Evolutionary conservation across 2,113 vertebrate genomes (phyloP).

Genomic region (Brienomyrus longianalis): DNA sequence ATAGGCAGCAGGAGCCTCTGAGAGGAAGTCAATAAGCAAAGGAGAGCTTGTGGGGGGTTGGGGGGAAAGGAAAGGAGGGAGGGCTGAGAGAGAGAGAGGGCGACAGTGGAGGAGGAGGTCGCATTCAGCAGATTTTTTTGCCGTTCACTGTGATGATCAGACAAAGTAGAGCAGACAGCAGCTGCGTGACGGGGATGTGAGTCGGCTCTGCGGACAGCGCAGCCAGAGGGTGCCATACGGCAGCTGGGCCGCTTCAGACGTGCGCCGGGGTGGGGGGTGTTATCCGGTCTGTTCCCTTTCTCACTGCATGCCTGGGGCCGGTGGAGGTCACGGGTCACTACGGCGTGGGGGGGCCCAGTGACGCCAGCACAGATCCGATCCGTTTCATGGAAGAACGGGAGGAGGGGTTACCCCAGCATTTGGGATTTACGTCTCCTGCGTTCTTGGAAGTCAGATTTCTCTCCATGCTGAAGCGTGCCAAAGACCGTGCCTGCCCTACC

Average conservation of each 20-base stretch:
- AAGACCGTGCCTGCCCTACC: neutral
- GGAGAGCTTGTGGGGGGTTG: slow-evolving; percentile 11
- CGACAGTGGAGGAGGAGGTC: slow-evolving; percentile 14
- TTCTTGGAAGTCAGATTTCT: neutral
- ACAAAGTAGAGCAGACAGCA: neutral
- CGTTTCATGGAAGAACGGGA: neutral
- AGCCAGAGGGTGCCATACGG: neutral
- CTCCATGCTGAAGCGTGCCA: neutral
- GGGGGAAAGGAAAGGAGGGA: slow-evolving; percentile 28
- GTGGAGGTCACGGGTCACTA: neutral
- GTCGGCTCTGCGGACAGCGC: neutral
- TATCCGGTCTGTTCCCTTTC: neutral
- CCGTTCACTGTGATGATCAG: slow-evolving; percentile 27
- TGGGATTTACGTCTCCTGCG: neutral
- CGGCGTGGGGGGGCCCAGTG: neutral
- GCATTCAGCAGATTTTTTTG: slow-evolving; percentile 37
- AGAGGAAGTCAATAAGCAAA: slow-evolving; percentile 20
- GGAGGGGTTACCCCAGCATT: neutral
- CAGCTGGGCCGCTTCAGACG: neutral
- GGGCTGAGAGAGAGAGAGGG: slow-evolving; percentile 20
- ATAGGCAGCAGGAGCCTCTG: slow-evolving; percentile 47
- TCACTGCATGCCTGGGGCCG: neutral
- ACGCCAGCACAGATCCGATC: neutral
- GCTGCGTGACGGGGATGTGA: neutral
- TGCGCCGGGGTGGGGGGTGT: neutral